Evolutionary conservation across 2,797 vertebrate species (phyloP), one percentile per base, ranked within the genome.

Genomic region (Cygnus olor): DNA sequence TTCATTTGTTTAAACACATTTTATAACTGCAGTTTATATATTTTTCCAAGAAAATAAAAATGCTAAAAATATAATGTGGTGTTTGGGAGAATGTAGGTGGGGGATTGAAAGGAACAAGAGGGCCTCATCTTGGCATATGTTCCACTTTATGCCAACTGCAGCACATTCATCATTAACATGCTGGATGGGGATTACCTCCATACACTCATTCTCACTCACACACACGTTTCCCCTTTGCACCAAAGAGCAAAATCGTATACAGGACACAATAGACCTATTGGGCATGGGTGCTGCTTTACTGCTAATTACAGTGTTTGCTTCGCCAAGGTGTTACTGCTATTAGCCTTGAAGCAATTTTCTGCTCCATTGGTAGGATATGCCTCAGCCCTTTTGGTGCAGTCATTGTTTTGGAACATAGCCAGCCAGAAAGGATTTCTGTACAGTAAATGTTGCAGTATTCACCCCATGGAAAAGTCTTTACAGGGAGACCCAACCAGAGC

Each of bases 331-430:
- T 54, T 89, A 47, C 95, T 94, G 96, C 94, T 21, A 85, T 73
- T 70, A 93, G 95, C 95, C 95, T 96, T 93, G 96, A 61, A 97
- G 94, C 95, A 92, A 97, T 97, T 96, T 97, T 97, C 95, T 97
- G 97, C 95, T 97, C 94, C 94, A 42, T 80, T 97, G 96, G 85
- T 61, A 86, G 93, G 94, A 72, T 58, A 68, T 63, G 95, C 44
- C 79, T 73, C 87, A 96, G 95, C 90, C 95, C 93, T 89, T 63
- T n/a, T 19, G 90, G 88, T 92, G 93, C 88, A 94, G 93, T 79
- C 92, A 25, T 77, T 91, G 88, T 30, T 85, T 22, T 96, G 96
- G 93, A 96, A 92, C 54, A 1, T 1, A 17, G 95, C 96, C 96
- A 97, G 86, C 34, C 2, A 8, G 11, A 57, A 60, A 66, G 74